These are phyloP conservation scores for Anas capensis DNA, from an alignment of 2,797 vertebrate species.

Conservation along the genomic window DNA sequence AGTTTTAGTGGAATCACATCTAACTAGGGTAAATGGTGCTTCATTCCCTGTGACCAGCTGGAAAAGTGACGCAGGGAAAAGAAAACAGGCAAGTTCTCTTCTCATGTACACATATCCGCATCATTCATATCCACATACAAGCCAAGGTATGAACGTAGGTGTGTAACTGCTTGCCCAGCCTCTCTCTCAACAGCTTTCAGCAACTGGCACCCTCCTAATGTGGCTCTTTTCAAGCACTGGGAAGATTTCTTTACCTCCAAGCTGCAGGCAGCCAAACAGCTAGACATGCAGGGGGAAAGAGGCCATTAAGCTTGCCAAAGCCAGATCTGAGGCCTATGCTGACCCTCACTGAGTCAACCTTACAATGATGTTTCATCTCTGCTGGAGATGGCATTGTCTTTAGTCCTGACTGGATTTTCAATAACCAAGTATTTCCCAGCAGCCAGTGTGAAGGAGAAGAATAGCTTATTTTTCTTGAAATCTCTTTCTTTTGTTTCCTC, in stretches of 20 bases:
- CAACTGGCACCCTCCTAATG: rapidly evolving
- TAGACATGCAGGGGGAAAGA: not conserved
- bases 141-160: not conserved
- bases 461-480: not conserved
- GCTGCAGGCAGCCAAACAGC: not conserved
- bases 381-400: not conserved
- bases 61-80: not conserved
- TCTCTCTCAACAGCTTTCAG: not conserved
- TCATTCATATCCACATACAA: not conserved
- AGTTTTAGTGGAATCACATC: not conserved
- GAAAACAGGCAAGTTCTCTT: not conserved
- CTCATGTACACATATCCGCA: rapidly evolving
- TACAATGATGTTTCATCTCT: not conserved
- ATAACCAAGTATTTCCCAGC: not conserved
- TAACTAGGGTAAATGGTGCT: not conserved
- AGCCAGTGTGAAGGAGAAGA: not conserved
- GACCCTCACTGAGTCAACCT: not conserved
- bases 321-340: not conserved
- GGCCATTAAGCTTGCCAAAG: not conserved
- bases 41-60: not conserved
- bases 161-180: not conserved
- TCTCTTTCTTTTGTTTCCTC: not conserved
- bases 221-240: not conserved
- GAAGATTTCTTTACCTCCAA: not conserved
- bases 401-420: not conserved